Evolutionary conservation across 2,797 vertebrate genomes (phyloP), one percentile per base, ranked within the genome.

Genomic region (Catostomus latipinnis): DNA sequence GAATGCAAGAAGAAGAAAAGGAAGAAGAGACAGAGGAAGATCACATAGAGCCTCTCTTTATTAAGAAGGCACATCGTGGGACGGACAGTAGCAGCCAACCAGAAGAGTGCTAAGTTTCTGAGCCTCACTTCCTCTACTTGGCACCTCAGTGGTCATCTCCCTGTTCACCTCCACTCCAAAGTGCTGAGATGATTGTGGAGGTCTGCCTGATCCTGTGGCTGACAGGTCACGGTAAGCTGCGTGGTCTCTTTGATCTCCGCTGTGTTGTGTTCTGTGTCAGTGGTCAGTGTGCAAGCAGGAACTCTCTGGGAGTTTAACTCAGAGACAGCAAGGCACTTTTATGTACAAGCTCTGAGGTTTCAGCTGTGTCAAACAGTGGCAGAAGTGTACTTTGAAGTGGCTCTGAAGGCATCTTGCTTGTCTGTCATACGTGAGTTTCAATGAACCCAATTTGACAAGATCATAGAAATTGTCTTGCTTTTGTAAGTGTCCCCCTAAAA

Each of bases 221-320:
- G 88, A 86, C 87, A 70, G 88, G 87, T 90, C 91, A 92, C 13
- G 92, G 94, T 95, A 88, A 93, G 92, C 86, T 88, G 69, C 56
- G 53, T 49, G 68, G 80, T 56, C 61, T 79, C 22, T 72, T 45
- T 69, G 61, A 1, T 62, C 85, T 49, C 84, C 82, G 69, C 88
- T 89, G 68, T 70, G 82, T 86, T 73, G 71, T 85, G 83, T 82
- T 62, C 87, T 78, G 56, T 81, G 68, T 87, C 76, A 74, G 1
- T 80, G 71, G 63, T 87, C 75, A 74, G 1, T 80, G 70, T 46
- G 52, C 72, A 81, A 83, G 14, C 73, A 57, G 74, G 83, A 52
- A 80, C 73, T 85, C 84, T 84, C 0, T 86, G 82, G 83, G 82
- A 83, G 81, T 81, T 77, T 46, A 34, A 34, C 34, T 34, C 34